phyloP scores from a whole-genome alignment of 2,888 invertebrate genomes.

The Buathra laborator region DNA sequence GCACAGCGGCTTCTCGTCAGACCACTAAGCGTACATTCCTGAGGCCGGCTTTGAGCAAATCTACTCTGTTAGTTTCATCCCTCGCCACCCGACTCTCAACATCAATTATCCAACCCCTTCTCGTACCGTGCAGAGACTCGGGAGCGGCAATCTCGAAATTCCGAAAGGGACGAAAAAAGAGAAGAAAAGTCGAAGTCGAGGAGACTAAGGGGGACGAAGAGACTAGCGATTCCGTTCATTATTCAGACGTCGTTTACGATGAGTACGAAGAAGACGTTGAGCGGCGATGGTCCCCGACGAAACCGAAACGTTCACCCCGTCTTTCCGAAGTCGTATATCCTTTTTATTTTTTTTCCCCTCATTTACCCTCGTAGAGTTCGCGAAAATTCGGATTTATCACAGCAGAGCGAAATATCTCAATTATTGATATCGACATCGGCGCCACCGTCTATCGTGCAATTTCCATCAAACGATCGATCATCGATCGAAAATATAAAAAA shows the following conservation, averaged over 20 bases:
- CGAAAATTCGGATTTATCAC: neutral
- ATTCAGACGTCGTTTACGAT: slow-evolving; percentile 61
- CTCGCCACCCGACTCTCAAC: neutral
- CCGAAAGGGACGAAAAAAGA: slow-evolving; percentile 47
- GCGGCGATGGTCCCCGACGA: slow-evolving; percentile 23
- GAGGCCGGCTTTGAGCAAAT: slow-evolving; percentile 36
- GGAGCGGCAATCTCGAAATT: slow-evolving; percentile 23
- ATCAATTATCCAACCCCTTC: slow-evolving; percentile 17
- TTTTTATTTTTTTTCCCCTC: slow-evolving; percentile 19
- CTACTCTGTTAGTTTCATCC: slow-evolving; percentile 46
- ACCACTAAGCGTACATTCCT: slow-evolving; percentile 39
- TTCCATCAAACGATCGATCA: too few species aligned
- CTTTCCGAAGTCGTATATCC: slow-evolving; percentile 64
- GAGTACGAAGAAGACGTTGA: slow-evolving; percentile 74
- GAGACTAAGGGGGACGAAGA: slow-evolving; percentile 38
- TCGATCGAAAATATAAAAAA: neutral
- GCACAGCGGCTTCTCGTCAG: slow-evolving; percentile 34
- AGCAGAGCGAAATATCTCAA: neutral
- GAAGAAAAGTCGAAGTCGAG: slow-evolving; percentile 41
- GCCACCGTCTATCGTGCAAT: too few species aligned
- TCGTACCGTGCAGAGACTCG: slow-evolving; percentile 30
- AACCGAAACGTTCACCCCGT: slow-evolving; percentile 49
- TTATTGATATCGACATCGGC: neutral
- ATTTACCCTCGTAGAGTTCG: neutral
- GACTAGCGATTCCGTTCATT: slow-evolving; percentile 16